Base-by-base conservation (phyloP, 2,113 vertebrate genomes). In the Channa maculata region DNA sequence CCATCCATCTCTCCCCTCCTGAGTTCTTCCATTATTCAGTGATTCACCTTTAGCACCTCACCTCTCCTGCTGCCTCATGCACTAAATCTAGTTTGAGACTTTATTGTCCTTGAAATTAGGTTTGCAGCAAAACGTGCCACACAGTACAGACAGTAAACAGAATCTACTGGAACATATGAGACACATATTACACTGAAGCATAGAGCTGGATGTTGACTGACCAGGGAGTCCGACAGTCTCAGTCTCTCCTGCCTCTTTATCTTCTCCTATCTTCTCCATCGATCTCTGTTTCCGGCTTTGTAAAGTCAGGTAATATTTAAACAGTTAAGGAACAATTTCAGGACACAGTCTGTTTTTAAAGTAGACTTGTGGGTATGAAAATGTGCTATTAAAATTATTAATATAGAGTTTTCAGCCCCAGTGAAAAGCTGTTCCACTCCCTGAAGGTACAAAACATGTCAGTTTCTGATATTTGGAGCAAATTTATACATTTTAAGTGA, bases 81-180 rank as follows among this genome's bases (percentile, higher is more conserved):
- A 51, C 73, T 82, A 77, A 83, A 90, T 87, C 84, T 74, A 65
- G 59, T 84, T 82, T 65, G 46, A 79, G 75, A 38, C 70, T 85
- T 90, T 87, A 90, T 87, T 82, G 85, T 88, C 84, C 89, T 65
- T 88, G 83, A 88, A 88, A 90, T 90, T 51, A 74, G 76, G 57
- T 88, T 72, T 73, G 63, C 69, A 67, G 85, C 77, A 54, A 50
- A 80, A 72, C 14, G n/a, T 12, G 69, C 39, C 38, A 9, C 49
- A 34, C 45, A 2, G 65, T 63, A 77, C 59, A 63, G 15, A 61
- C 46, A 43, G 75, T 73, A 82, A 84, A 88, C 78, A 80, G 49
- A 78, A 59, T 49, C 48, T 67, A 49, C 14, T 44, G 45, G 75
- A 87, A 89, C 85, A 81, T 77, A 82, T n/a, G 60, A 78, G 76